Conservation (phyloP, 2,888 invertebrate species). For the Eupithecia subfuscata region DNA sequence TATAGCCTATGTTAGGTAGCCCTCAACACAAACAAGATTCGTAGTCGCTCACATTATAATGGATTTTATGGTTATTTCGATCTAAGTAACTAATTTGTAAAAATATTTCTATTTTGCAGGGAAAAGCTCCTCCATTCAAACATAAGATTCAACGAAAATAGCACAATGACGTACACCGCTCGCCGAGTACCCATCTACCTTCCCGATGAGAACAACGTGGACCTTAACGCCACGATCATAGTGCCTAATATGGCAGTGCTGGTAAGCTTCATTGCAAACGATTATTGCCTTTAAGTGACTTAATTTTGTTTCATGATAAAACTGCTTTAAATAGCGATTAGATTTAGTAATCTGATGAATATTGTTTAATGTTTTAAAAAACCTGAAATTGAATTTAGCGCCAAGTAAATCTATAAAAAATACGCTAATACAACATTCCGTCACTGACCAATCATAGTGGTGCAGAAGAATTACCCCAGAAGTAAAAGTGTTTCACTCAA, state of each 20-base stretch:
- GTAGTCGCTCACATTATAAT: too few relatives aligned
- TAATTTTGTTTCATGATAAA: too few relatives aligned
- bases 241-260: slow-evolving; percentile 85
- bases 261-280: slow-evolving; percentile 67
- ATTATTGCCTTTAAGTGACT: not conserved
- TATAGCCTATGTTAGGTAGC: too few relatives aligned
- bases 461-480: not conserved
- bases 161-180: slow-evolving; percentile 85
- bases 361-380: too few relatives aligned
- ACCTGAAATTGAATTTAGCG: not conserved
- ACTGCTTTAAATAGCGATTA: not conserved
- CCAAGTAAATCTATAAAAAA: not conserved
- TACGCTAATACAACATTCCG: not conserved
- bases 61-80: not conserved
- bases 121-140: slow-evolving; percentile 84
- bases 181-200: slow-evolving; percentile 83
- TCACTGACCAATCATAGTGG: not conserved
- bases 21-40: too few relatives aligned
- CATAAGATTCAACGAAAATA: slow-evolving; percentile 84
- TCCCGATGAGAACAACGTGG: slow-evolving; percentile 84
- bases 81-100: not conserved
- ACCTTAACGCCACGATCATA: slow-evolving; percentile 84
- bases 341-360: not conserved
- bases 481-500: not conserved
- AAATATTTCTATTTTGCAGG: slow-evolving; percentile 61